These are phyloP conservation scores for Candidula unifasciata DNA, from an alignment of 2,888 invertebrate genomes.

Conservation along the genomic window DNA sequence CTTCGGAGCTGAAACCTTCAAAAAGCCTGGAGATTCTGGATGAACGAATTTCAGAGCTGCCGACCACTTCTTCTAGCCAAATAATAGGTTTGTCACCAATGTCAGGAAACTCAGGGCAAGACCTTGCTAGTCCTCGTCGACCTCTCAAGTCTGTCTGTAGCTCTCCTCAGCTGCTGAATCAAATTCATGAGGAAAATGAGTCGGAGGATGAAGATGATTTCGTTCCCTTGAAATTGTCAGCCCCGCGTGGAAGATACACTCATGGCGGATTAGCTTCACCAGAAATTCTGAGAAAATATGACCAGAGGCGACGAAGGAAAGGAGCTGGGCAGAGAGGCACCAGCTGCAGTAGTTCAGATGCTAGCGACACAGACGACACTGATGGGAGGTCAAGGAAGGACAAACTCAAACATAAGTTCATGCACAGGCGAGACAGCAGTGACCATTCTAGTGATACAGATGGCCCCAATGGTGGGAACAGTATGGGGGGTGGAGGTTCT, in stretches of 20 bases:
- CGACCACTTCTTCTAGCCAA: background rate
- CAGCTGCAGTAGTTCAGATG: conserved; percentile 95
- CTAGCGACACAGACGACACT: conserved; percentile 86
- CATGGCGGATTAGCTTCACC: conserved; percentile 74
- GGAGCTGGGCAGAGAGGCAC: conserved; percentile 83
- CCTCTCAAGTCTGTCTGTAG: conserved; percentile 79
- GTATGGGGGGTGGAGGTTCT: conserved; percentile 61
- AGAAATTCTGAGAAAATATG: conserved; percentile 77
- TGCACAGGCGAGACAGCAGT: conserved; percentile 75
- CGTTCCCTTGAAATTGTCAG: conserved; percentile 64
- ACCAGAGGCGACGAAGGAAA: conserved; percentile 81
- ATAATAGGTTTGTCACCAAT: background rate
- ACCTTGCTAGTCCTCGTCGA: conserved; percentile 58
- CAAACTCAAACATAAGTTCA: conserved; percentile 72
- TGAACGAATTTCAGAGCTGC: conserved; percentile 50
- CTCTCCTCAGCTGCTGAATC: conserved; percentile 82
- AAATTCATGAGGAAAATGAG: conserved; percentile 85
- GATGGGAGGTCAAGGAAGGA: conserved; percentile 72
- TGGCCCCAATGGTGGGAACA: conserved; percentile 68
- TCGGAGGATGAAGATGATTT: conserved; percentile 76
- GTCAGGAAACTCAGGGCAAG: conserved; percentile 25
- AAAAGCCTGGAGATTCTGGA: conserved; percentile 67
- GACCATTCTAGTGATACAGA: conserved; percentile 78
- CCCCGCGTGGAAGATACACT: conserved; percentile 57
- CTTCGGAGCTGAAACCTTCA: conserved; percentile 60